Conservation (phyloP, 2,888 invertebrate genomes). For the Acronicta psi region DNA sequence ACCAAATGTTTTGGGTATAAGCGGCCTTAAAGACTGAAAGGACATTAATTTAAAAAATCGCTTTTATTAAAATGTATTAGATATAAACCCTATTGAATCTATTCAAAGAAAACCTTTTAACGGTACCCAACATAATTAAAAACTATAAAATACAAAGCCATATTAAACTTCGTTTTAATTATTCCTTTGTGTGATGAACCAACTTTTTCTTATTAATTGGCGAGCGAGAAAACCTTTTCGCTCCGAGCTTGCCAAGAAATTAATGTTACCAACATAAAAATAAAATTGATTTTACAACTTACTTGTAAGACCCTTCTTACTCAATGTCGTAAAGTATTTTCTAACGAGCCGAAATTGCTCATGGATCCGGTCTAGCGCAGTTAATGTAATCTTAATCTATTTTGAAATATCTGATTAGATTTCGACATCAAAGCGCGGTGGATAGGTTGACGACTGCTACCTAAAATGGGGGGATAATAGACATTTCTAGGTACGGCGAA, state of each 20-base stretch:
- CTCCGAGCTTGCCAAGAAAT: slow-evolving; percentile 37
- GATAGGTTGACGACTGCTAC: neutral
- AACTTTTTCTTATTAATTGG: slow-evolving; percentile 43
- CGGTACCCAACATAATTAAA: neutral
- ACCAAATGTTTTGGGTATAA: neutral
- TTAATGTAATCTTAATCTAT: slow-evolving; percentile 27
- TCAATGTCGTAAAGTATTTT: slow-evolving; percentile 35
- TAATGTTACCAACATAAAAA: slow-evolving; percentile 29
- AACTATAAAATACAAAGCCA: slow-evolving; percentile 4
- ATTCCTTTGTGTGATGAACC: slow-evolving; percentile 10
- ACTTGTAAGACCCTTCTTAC: slow-evolving; percentile 5
- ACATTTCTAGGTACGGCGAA: too few species aligned
- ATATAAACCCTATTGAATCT: too few species aligned
- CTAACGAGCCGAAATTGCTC: slow-evolving; percentile 36
- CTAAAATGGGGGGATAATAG: neutral
- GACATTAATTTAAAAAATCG: too few species aligned
- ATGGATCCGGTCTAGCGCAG: slow-evolving; percentile 23
- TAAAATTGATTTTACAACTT: slow-evolving; percentile 29
- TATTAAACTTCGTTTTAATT: slow-evolving; percentile 17
- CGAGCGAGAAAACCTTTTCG: slow-evolving; percentile 20
- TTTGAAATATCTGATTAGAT: slow-evolving; percentile 33
- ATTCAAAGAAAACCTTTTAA: too few species aligned
- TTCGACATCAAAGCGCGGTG: slow-evolving; percentile 26
- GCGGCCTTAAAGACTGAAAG: too few species aligned
- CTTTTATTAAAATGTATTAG: too few species aligned